Evolutionary conservation across 2,797 vertebrate genomes (phyloP).

Genomic region (Glyptemys insculpta): DNA sequence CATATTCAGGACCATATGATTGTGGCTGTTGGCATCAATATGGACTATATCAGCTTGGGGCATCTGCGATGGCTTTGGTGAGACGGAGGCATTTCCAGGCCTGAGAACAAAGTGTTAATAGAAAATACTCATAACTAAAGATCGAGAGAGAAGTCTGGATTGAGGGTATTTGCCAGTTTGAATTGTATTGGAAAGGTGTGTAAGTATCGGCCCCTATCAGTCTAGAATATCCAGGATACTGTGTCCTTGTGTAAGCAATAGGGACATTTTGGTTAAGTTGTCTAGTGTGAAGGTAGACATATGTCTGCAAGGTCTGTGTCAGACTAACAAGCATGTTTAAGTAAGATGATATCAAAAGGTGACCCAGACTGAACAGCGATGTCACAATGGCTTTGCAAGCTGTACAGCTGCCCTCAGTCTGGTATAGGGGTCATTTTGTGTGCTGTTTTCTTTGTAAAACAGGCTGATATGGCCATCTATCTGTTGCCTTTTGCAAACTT

Average conservation of each 20-base stretch:
- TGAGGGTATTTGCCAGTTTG: background rate
- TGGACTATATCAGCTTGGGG: background rate
- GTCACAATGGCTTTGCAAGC: constrained; percentile 54
- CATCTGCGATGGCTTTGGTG: background rate
- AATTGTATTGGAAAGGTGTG: background rate
- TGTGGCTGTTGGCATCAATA: background rate
- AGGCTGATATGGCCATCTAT: background rate
- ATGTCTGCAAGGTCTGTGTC: constrained; percentile 47
- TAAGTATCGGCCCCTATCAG: background rate
- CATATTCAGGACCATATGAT: background rate
- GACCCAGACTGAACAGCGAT: constrained; percentile 27
- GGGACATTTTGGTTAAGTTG: constrained; percentile 14
- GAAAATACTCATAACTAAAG: background rate
- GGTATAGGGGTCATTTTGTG: constrained; percentile 43
- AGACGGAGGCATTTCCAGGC: background rate
- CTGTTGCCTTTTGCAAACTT: constrained; percentile 55
- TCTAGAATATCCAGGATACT: background rate
- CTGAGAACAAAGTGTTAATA: background rate
- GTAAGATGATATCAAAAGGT: constrained; percentile 66
- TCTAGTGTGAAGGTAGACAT: constrained; percentile 3
- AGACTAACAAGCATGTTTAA: constrained; percentile 31
- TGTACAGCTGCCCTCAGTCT: constrained; percentile 56
- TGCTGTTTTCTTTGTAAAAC: constrained; percentile 61
- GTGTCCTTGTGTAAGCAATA: constrained; percentile 1
- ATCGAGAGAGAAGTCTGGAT: rapidly evolving